Percentiles rank a stretch among this genome's conserved stretches.
Conservation (phyloP, 2,113 vertebrate species). For the Scytalopus superciliaris region DNA sequence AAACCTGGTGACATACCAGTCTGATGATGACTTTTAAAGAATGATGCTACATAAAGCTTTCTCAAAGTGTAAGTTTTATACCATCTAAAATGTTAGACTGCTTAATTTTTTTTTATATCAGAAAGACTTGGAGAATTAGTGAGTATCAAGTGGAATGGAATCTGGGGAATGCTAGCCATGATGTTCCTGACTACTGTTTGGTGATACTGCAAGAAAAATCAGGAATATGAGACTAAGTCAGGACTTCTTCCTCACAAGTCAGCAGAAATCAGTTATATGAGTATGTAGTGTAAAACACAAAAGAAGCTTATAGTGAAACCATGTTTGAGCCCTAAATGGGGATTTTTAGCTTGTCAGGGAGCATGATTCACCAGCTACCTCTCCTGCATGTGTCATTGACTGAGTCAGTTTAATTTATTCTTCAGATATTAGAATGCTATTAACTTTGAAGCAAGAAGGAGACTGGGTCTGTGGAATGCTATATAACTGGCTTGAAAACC, state of each 20-base stretch:
- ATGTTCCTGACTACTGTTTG: not conserved
- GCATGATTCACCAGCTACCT: not conserved
- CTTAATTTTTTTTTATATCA: not conserved
- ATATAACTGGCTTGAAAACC: not conserved
- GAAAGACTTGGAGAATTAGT: not conserved
- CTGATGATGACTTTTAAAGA: not conserved
- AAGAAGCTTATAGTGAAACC: not conserved
- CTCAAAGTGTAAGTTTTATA: not conserved
- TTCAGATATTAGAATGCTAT: not conserved
- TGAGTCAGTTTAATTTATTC: conserved; percentile 4
- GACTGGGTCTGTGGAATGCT: not conserved
- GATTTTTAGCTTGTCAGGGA: not conserved
- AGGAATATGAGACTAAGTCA: not conserved
- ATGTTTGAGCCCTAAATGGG: not conserved
- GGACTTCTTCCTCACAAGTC: not conserved
- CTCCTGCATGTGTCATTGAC: not conserved
- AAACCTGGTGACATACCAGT: not conserved
- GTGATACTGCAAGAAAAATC: not conserved
- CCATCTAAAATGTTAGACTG: not conserved
- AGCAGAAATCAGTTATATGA: not conserved
- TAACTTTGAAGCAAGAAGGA: not conserved
- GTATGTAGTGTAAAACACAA: not conserved
- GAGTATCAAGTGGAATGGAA: not conserved
- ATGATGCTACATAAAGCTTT: not conserved
- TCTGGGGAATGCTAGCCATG: not conserved